Evolutionary conservation across 1,140 invertebrate species (phyloP), one percentile per base, ranked within the genome.

Genomic region (Drosophila parvula): DNA sequence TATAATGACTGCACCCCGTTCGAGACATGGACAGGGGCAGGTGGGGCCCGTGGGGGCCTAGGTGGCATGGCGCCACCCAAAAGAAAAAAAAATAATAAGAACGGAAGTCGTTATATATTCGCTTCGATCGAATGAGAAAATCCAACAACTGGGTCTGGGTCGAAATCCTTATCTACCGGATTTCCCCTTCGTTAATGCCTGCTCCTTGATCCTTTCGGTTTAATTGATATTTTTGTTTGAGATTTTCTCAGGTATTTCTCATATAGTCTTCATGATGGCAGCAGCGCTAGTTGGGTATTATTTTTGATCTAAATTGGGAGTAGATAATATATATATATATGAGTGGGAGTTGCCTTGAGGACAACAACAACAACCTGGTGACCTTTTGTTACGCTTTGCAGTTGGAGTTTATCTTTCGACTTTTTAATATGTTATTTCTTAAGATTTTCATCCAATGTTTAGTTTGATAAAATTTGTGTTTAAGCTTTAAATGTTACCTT

Each of bases 321-420:
- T 40, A 70, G 38, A 64, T 22, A 22, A 55, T 50, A 51, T 63
- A 34, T 30, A 45, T 51, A 47, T 47, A 38, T 12, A n/a, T 73
- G 51, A 56, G 41, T 59, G 32, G 18, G 14, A 27, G 78, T 38
- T 58, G 44, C 43, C 70, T 63, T n/a, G 16, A 6, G 9, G 34
- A 55, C 51, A 53, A 53, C 63, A 73, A 50, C 51, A 62, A 61
- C 78, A 68, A 74, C 78, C 44, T 70, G 74, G 59, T 60, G 71
- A 70, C 59, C 38, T 62, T 73, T 76, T 53, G 57, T 73, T 71
- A 71, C 53, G 68, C 65, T 48, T 67, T 43, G 27, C 48, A 44
- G 30, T 51, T 28, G 38, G 41, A 27, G 56, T 65, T 59, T 32
- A n/a, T n/a, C n/a, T 14, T 2, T 22, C n/a, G 11, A 4, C 22